Base-by-base conservation (phyloP, 1,140 invertebrate species). In the Eufriesea mexicana region DNA sequence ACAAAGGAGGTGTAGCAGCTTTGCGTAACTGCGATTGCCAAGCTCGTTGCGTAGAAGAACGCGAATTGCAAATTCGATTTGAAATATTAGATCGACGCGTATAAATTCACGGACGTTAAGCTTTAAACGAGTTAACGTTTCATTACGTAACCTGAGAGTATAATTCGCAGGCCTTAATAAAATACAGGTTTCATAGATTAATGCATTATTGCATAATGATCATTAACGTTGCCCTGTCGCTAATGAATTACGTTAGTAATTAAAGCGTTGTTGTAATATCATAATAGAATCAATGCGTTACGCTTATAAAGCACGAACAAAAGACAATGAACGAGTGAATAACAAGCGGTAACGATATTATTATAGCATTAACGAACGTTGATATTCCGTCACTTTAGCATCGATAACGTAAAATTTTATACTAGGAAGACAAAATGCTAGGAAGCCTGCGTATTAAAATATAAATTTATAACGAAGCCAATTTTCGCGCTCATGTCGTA, bases 201-300 rank as follows among this genome's bases (percentile, higher is more conserved):
- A 64, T n/a, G 35, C 25, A 47, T 76, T 76, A 68, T 76, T 57
- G 25, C 18, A 35, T 51, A 75, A 55, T 76, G 64, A 76, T 20
- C 62, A 28, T 76, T 82, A 59, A 76, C 45, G 54, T 9, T 5
- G 4, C 5, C 6, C 16, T 28, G 35, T 59, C 35, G 51, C 35
- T 68, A 66, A 68, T 51, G 71, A 57, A 49, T 82, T 35, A 4
- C 51, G 51, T 18, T 49, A 82, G 76, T 59, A 76, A 82, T 67
- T 76, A 76, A 76, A 67, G 42, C 28, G 12, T 45, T 67, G 35
- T 82, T 82, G 18, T 20, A 62, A 80, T 42, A 64, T 73, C 28
- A 72, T 62, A 35, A 73, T 57, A 35, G 47, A 55, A 62, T 57
- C 57, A 45, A 61, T 45, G 62, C 47, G 59, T 76, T n/a, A n/a